Percentiles rank a stretch among this genome's conserved stretches.
These are phyloP conservation scores for Periparus ater DNA, from an alignment of 2,797 vertebrate species.

Conservation along the genomic window DNA sequence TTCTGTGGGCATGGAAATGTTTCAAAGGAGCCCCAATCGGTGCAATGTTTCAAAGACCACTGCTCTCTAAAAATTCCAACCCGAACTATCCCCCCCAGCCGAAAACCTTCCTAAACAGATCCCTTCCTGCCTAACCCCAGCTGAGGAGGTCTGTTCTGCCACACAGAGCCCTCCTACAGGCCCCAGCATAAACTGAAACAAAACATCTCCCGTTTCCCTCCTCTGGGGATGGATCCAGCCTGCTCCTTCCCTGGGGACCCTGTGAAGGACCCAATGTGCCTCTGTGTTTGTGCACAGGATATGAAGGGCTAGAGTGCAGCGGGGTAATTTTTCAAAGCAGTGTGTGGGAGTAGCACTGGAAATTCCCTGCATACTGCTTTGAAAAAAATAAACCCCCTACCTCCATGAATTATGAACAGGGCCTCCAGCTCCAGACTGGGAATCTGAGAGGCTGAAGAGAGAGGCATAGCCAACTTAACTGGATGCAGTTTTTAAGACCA, in stretches of 20 bases:
- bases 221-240: slow-evolving; percentile 46
- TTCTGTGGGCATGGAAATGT: slow-evolving; percentile 19
- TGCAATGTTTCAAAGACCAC: slow-evolving; percentile 53
- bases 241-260: slow-evolving; percentile 19
- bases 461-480: neutral
- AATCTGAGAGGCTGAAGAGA: neutral
- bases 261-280: neutral
- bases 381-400: slow-evolving; percentile 28
- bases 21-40: slow-evolving; percentile 56
- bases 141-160: slow-evolving; percentile 9
- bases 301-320: slow-evolving; percentile 33
- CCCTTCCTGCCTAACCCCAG: neutral
- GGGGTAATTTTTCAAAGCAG: slow-evolving; percentile 47
- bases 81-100: neutral
- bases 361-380: slow-evolving; percentile 32
- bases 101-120: slow-evolving; percentile 58
- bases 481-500: neutral
- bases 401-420: slow-evolving; percentile 29
- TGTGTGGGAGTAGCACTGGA: slow-evolving; percentile 33
- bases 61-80: slow-evolving; percentile 15
- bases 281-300: slow-evolving; percentile 48
- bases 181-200: slow-evolving; percentile 31
- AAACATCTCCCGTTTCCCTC: slow-evolving; percentile 17
- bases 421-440: neutral
- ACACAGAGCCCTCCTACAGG: neutral